Evolutionary conservation across 2,113 vertebrate genomes (phyloP).

Genomic region (Polyodon spathula): DNA sequence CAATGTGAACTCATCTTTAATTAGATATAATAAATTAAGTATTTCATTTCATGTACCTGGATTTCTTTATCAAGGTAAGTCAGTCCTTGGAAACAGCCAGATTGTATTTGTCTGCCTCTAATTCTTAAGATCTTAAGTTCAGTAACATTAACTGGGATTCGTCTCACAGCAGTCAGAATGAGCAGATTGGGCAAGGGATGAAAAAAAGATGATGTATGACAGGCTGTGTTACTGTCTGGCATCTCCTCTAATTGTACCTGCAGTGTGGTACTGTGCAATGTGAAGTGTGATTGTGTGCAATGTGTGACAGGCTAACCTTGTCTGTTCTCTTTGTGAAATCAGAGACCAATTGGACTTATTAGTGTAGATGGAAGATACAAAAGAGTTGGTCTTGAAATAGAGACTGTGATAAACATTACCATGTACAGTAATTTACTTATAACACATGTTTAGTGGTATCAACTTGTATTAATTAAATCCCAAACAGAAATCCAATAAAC

Average conservation of each 20-base stretch:
- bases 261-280: background rate
- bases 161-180: background rate
- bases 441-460: no score
- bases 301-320: background rate
- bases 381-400: no score
- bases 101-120: background rate
- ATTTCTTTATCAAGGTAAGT: background rate
- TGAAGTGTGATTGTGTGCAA: background rate
- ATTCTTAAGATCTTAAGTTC: slow-evolving; percentile 6
- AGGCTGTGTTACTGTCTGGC: background rate
- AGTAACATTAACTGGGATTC: slow-evolving; percentile 6
- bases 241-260: background rate
- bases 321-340: background rate
- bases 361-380: no score
- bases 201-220: slow-evolving; percentile 3
- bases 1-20: no score
- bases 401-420: no score
- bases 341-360: no score
- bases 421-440: no score
- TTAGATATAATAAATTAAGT: no score
- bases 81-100: background rate
- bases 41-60: background rate
- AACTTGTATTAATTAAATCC: no score
- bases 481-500: no score
- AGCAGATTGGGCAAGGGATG: background rate